Evolutionary conservation across 2,888 invertebrate species (phyloP), one percentile per base, ranked within the genome.

Genomic region (Omphaloscelis lunosa): DNA sequence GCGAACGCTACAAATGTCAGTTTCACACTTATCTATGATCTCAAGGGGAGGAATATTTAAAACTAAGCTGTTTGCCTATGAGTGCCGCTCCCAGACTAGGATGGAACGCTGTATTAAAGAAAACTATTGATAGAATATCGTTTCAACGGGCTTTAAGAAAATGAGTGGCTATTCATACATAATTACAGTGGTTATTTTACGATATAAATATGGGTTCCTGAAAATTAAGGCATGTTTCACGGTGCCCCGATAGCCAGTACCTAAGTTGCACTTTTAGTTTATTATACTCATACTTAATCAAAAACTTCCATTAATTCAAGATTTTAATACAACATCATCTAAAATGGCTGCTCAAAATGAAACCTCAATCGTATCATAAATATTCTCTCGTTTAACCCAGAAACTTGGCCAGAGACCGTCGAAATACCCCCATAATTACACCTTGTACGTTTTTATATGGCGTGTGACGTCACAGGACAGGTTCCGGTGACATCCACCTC

Each of bases 11-110:
- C 86, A 91, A 93, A 93, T 93, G 90, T 89, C 93, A 92, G 91
- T 86, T 83, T 89, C 85, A 85, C 90, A 92, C 86, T 90, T 91
- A 90, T 88, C 90, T 88, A 88, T 91, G 91, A 92, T 90, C 88
- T 91, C 89, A 91, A 79, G 69, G 88, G 86, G 85, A 86, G 87
- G 89, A 89, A 89, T 90, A 90, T 85, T 89, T 88, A 85, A 84
- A 84, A 83, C 84, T 71, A 83, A 86, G 80, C 87, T 86, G 86
- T 87, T 87, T 82, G 74, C 83, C 87, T 86, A 87, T 87, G 83
- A 84, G 65, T 63, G 86, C 79, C 79, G 83, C 67, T 81, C 77
- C 67, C 70, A 68, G 83, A 51, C 61, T 82, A 88, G 87, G 87
- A 83, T 87, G 82, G 83, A 88, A 83, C 87, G 85, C 79, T 73